phyloP scores from a whole-genome alignment of 35 echinoderm and acorn worm species.

The Ophiothrix spiculata region DNA sequence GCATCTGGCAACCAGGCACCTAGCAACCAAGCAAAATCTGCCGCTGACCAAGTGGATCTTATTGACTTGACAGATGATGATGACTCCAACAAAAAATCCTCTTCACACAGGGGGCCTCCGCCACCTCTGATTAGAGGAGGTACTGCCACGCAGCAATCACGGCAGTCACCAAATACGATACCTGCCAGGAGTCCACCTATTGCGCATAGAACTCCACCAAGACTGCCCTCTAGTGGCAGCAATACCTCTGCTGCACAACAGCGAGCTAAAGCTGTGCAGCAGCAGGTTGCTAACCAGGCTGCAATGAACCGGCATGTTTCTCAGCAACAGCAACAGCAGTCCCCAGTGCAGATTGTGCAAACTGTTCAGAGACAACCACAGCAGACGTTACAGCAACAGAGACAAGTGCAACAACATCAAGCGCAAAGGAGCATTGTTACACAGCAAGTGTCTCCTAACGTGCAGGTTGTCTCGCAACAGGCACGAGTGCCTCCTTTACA shows the following conservation, averaged over 20 bases:
- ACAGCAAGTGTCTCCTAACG: neutral
- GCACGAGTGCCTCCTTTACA: neutral
- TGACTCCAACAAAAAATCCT: neutral
- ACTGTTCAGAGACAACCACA: neutral
- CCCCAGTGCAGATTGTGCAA: constrained; percentile 21
- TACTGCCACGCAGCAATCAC: neutral
- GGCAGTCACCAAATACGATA: neutral
- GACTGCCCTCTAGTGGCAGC: neutral
- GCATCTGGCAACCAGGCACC: neutral
- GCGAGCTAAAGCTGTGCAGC: neutral
- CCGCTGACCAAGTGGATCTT: neutral
- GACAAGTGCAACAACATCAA: constrained; percentile 38
- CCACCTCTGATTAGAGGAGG: neutral
- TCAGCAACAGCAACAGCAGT: constrained; percentile 29
- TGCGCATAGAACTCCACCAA: neutral
- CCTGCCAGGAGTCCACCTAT: neutral
- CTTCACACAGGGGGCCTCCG: neutral
- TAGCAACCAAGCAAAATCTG: too few species aligned
- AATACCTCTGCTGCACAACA: neutral
- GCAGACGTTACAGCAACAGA: constrained; percentile 15
- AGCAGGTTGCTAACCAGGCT: neutral
- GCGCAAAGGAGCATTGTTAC: neutral
- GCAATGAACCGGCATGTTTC: constrained; percentile 18
- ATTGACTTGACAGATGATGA: neutral
- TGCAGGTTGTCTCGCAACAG: neutral